phyloP scores from a whole-genome alignment of 1,140 invertebrate species.

The Hylaeus volcanicus region DNA sequence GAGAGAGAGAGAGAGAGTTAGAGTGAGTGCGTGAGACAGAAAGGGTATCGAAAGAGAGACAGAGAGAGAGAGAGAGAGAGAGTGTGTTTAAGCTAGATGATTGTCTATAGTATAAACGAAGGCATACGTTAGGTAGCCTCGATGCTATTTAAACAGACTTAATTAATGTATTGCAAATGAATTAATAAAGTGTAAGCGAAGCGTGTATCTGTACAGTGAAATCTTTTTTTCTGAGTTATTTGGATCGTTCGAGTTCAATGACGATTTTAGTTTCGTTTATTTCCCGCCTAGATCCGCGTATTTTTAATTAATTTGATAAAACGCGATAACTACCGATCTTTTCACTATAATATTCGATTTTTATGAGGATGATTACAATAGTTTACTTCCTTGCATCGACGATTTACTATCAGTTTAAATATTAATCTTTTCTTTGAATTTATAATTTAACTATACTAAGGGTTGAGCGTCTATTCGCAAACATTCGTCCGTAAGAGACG shows the following conservation, averaged over 20 bases:
- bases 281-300: too few species aligned
- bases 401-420: too few species aligned
- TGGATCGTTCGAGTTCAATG: conserved; percentile 49
- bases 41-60: conserved; percentile 31
- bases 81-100: conserved; percentile 69
- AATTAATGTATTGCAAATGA: conserved; percentile 81
- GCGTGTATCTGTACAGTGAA: conserved; percentile 73
- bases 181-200: conserved; percentile 81
- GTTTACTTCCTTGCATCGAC: too few species aligned
- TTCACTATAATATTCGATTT: too few species aligned
- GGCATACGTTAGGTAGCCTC: conserved; percentile 75
- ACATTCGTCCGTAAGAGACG: too few species aligned
- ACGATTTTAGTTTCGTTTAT: conserved; percentile 14
- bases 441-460: too few species aligned
- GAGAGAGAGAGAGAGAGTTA: conserved; percentile 29
- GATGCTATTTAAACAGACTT: conserved; percentile 81
- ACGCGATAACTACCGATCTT: too few species aligned
- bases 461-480: too few species aligned
- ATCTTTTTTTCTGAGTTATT: conserved; percentile 51
- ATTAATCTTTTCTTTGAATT: too few species aligned
- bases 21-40: conserved; percentile 34
- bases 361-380: too few species aligned
- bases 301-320: too few species aligned
- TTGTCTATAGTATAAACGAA: conserved; percentile 79
- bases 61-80: conserved; percentile 35